Base-by-base conservation (phyloP, 2,797 vertebrate genomes). In the Poliocrania exsul region DNA sequence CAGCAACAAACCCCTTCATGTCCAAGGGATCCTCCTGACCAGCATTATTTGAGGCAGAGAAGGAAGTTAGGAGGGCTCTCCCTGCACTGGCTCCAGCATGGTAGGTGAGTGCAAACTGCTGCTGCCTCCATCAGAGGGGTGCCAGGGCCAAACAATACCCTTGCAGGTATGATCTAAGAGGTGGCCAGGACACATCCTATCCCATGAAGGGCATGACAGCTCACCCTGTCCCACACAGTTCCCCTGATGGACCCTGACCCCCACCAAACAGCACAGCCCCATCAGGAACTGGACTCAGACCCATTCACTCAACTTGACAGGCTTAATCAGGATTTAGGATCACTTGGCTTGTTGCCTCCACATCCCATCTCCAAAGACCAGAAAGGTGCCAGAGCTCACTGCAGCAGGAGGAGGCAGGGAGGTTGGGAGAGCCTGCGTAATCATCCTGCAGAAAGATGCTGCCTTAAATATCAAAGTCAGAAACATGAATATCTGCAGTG, bases 401-500 rank as follows among this genome's bases (percentile, higher is more conserved):
- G 61, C 40, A 50, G 71, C 54, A 85, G 51, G 17, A 81, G 51
- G 29, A 81, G 25, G 47, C 42, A 62, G 61, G 20, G 33, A 64
- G 42, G 11, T 0, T 29, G 53, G 56, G 24, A 78, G 25, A 84
- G 33, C 40, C 51, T n/a, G 6, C 1, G 0, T 16, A 75, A 67
- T 21, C 17, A 4, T 60, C 46, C 42, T 88, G 81, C 69, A 83
- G 71, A 89, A 86, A 79, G 54, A 49, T 49, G 42, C 26, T 12
- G 50, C 62, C 47, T 72, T 74, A 72, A 89, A 71, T 81, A 94
- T 81, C 80, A 73, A 73, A 92, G 61, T 65, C 53, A 88, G 77
- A 90, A 93, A 82, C 28, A n/a, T 10, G 40, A 93, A 40, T 81
- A 92, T 95, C 62, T 86, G 74, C 47, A 83, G 77, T 5, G 58